These are phyloP conservation scores for Phylloscopus whistleri DNA, from an alignment of 2,113 vertebrate genomes.

Conservation along the genomic window DNA sequence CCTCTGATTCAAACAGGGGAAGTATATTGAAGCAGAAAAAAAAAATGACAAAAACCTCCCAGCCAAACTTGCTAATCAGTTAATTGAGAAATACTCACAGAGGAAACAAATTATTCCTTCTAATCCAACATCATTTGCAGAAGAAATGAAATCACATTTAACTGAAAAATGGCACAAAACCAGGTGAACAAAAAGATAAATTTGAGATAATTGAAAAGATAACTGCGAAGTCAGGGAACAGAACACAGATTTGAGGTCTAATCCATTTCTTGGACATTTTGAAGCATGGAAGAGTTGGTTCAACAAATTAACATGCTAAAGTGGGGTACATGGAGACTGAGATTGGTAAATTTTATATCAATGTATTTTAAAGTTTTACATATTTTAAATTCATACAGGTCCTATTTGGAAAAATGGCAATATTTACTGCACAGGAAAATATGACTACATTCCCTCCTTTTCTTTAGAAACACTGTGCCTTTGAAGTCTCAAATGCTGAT, in stretches of 20 bases:
- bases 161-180: not conserved
- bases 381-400: not conserved
- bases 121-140: constrained; percentile 2
- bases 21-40: not conserved
- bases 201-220: not conserved
- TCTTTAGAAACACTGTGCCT: not conserved
- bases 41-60: not conserved
- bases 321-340: not conserved
- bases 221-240: not conserved
- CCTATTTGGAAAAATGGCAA: not conserved
- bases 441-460: not conserved
- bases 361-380: not conserved
- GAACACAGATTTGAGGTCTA: not conserved
- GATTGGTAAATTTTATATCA: not conserved
- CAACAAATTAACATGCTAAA: not conserved
- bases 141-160: not conserved
- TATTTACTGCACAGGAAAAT: not conserved
- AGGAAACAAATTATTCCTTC: not conserved
- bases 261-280: not conserved
- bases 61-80: not conserved
- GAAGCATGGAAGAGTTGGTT: not conserved
- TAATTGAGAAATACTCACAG: not conserved
- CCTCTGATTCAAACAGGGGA: not conserved
- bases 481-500: not conserved
- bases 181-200: not conserved